Base-by-base conservation (phyloP, 2,113 vertebrate genomes). In the Camelus dromedarius region DNA sequence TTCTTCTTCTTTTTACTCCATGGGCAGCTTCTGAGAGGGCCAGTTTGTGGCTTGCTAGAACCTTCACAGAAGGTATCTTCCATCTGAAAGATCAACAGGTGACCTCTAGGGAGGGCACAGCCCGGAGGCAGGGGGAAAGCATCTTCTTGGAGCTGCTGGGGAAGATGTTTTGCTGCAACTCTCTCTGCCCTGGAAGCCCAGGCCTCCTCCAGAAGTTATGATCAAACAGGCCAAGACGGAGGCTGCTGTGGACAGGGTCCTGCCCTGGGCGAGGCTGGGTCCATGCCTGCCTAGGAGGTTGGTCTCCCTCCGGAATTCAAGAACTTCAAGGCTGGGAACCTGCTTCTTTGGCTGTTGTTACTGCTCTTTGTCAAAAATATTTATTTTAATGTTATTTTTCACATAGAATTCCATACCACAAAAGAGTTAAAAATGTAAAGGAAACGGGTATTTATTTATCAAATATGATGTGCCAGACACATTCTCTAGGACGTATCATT, bases 211-310 rank as follows among this genome's bases (percentile, higher is more conserved):
- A 18, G 46, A 52, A 32, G 30, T 30, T 16, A 19, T 15, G 14
- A n/a, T 26, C 81, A 69, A 38, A 58, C 15, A 32, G 42, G 32
- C 30, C 20, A 62, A 42, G 32, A 42, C 0, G 14, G 1, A 32
- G n/a, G 14, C 8, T 9, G 4, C 1, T n/a, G 1, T 5, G 19
- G 0, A 2, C 0, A 18, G 6, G 2, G 9, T 2, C 14, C 32
- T n/a, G 24, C 32, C 6, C 18, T 24, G 28, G 19, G 8, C 15
- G 16, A 35, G 32, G 3, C 38, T 24, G n/a, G 20, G 26, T 42
- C 28, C 26, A 0, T 0, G 0, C 19, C 13, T 50, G 8, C 9
- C 18, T 1, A 14, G 22, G 19, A 14, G 30, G 56, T 30, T 15
- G 13, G 16, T 16, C 14, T 69, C 32, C 16, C 35, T 79, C 35